A percentile compares a stretch with the other conserved stretches of the same genome.
phyloP scores from a whole-genome alignment of 1,140 invertebrate genomes.

The Oscheius sp. region DNA sequence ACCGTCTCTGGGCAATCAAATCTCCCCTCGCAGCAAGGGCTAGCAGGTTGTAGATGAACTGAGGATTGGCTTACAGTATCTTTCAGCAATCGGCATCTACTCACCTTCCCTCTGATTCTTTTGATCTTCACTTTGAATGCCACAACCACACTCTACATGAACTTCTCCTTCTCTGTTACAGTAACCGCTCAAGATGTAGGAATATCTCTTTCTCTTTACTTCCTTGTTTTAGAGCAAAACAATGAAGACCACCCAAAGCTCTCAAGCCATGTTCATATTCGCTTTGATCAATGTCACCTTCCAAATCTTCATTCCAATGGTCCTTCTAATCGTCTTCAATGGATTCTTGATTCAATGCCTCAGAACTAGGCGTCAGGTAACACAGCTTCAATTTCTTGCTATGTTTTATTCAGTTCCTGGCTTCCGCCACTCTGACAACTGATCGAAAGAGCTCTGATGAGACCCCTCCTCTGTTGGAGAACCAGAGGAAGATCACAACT shows the following conservation, averaged over 20 bases:
- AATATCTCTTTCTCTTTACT: not conserved
- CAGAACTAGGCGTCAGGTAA: constrained; percentile 1
- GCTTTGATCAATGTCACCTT: constrained; percentile 14
- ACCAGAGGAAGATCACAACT: not conserved
- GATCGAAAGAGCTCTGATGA: constrained; percentile 1
- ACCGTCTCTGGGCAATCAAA: constrained; percentile 3
- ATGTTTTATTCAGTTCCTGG: not conserved
- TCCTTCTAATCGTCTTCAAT: not conserved
- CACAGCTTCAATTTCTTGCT: too few relatives aligned
- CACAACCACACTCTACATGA: constrained; percentile 2
- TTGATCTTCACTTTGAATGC: not conserved
- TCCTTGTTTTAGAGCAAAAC: not conserved
- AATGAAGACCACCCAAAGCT: not conserved
- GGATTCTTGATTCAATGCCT: constrained; percentile 1
- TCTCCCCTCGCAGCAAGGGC: not conserved
- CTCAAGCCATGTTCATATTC: not conserved
- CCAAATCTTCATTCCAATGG: constrained; percentile 3
- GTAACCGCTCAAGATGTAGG: not conserved
- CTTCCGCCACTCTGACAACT: not conserved
- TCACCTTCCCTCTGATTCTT: not conserved
- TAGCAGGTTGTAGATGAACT: not conserved
- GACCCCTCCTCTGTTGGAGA: not conserved
- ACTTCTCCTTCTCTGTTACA: constrained; percentile 1
- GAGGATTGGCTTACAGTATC: not conserved
- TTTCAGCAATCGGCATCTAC: not conserved